Evolutionary conservation across 2,797 vertebrate species (phyloP).

Genomic region (Pangasius larnaudii): DNA sequence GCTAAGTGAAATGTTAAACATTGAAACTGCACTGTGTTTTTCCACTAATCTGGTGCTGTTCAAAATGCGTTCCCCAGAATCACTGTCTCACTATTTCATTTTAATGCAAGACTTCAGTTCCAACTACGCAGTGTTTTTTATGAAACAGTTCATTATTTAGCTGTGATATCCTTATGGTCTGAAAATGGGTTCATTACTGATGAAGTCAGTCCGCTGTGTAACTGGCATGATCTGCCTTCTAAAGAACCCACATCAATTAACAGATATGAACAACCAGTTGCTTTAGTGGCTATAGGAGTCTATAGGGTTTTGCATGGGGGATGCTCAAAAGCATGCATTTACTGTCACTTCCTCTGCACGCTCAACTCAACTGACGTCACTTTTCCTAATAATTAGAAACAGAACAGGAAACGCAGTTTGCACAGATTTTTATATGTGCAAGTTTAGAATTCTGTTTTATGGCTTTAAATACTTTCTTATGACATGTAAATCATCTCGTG

Average conservation of each 20-base stretch:
- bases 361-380: slow-evolving; percentile 38
- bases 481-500: neutral
- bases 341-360: neutral
- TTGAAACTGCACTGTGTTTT: neutral
- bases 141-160: slow-evolving; percentile 23
- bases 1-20: neutral
- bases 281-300: neutral
- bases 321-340: neutral
- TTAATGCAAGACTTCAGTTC: neutral
- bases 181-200: slow-evolving; percentile 53
- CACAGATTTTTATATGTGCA: neutral
- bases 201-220: slow-evolving; percentile 35
- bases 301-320: neutral
- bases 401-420: slow-evolving; percentile 32
- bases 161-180: neutral
- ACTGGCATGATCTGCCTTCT: slow-evolving; percentile 39
- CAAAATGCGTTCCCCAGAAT: neutral
- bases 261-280: neutral
- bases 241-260: neutral
- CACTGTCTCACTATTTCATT: neutral
- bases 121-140: slow-evolving; percentile 4
- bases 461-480: neutral
- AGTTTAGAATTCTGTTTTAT: neutral
- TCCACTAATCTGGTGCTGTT: neutral
- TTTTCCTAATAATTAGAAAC: slow-evolving; percentile 57